Conservation (phyloP, 2,797 vertebrate genomes). For the Bradypus variegatus region DNA sequence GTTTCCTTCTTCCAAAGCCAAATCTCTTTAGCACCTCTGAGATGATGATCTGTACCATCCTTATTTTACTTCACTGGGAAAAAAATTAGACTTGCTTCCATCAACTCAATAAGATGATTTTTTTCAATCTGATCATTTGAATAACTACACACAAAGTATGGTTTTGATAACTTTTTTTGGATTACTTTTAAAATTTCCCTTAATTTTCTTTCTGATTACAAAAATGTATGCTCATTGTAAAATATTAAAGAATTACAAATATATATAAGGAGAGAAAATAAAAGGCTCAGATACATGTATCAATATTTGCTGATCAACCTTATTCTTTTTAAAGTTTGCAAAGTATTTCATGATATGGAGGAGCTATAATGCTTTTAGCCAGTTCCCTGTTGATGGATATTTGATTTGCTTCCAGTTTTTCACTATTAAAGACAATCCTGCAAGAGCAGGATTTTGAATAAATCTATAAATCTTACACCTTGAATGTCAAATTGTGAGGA, state of each 20-base stretch:
- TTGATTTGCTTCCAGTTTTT: conserved; percentile 13
- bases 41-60: not conserved
- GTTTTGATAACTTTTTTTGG: not conserved
- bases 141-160: conserved; percentile 18
- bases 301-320: not conserved
- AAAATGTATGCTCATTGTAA: not conserved
- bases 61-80: not conserved
- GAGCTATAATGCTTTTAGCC: not conserved
- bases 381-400: not conserved
- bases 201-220: not conserved
- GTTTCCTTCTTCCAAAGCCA: not conserved
- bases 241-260: not conserved
- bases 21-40: not conserved
- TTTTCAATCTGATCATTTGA: not conserved
- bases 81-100: not conserved
- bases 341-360: not conserved
- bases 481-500: not conserved
- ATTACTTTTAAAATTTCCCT: not conserved
- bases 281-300: not conserved
- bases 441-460: conserved; percentile 7
- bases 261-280: not conserved
- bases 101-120: not conserved
- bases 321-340: conserved; percentile 2
- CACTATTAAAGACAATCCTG: not conserved
- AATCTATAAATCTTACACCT: not conserved